phyloP scores from a whole-genome alignment of 2,888 invertebrate genomes.

The Fissipunctia ypsillon region DNA sequence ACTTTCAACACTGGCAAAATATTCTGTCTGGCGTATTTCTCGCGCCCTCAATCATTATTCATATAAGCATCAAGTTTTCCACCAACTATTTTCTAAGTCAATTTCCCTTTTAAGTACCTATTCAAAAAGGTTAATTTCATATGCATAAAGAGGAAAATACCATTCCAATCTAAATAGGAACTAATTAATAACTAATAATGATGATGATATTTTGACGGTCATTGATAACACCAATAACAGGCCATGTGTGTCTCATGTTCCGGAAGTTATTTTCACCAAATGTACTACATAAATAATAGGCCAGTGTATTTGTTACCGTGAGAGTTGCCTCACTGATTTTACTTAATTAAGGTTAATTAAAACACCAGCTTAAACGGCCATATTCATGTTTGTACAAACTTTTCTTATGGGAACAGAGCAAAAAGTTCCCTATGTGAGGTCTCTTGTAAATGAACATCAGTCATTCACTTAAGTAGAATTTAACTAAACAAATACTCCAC shows the following conservation, averaged over 20 bases:
- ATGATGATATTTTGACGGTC: conserved; percentile 58
- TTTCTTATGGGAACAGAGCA: conserved; percentile 54
- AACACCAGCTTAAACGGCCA: conserved; percentile 68
- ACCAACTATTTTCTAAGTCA: neutral
- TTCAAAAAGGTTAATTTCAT: neutral
- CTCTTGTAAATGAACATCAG: conserved; percentile 48
- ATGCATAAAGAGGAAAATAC: conserved; percentile 5
- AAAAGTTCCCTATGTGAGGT: conserved; percentile 49
- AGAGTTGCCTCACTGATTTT: conserved; percentile 75
- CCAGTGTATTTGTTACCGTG: conserved; percentile 79
- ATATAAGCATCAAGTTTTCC: neutral
- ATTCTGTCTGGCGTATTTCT: neutral
- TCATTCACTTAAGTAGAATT: conserved; percentile 59
- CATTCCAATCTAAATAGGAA: conserved; percentile 48
- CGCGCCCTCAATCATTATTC: neutral
- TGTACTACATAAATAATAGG: conserved; percentile 72
- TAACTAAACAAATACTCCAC: conserved; percentile 53
- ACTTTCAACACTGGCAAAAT: neutral
- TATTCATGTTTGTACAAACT: conserved; percentile 72
- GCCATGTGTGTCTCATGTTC: conserved; percentile 60
- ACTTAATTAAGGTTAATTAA: conserved; percentile 87
- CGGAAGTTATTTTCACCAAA: conserved; percentile 62
- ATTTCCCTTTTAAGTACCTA: neutral
- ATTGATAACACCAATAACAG: conserved; percentile 56
- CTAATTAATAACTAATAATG: conserved; percentile 52